phyloP scores from a whole-genome alignment of 2,888 invertebrate genomes.

The Erpobdella octoculata region DNA sequence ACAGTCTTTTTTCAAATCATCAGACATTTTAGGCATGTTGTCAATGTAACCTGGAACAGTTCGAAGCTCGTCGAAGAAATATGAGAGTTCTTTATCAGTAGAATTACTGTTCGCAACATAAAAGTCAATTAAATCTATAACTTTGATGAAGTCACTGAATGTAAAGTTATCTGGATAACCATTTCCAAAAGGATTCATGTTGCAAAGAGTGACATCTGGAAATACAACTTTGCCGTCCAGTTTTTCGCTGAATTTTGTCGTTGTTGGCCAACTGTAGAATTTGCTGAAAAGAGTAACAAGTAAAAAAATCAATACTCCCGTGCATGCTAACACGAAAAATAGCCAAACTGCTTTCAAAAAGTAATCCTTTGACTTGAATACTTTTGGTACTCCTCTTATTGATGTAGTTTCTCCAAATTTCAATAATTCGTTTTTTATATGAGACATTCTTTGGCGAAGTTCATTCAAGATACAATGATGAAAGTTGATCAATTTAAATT shows the following conservation, averaged over 20 bases:
- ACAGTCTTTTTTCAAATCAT: neutral
- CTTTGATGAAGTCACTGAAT: neutral
- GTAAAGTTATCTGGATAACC: neutral
- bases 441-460: no score
- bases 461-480: no score
- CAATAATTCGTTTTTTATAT: no score
- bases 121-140: neutral
- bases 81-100: no score
- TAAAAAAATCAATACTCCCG: neutral
- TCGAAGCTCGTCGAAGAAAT: no score
- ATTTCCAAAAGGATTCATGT: neutral
- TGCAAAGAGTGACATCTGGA: slow-evolving; percentile 21
- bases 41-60: no score
- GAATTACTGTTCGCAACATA: neutral
- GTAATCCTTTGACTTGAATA: slow-evolving; percentile 3
- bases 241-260: slow-evolving; percentile 10
- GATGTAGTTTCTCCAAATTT: slow-evolving; percentile 23
- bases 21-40: no score
- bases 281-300: neutral
- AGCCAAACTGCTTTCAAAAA: slow-evolving; percentile 10
- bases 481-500: no score
- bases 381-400: slow-evolving; percentile 13
- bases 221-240: neutral
- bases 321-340: neutral
- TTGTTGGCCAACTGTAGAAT: slow-evolving; percentile 13